Base-by-base conservation (phyloP, 2,113 vertebrate species). In the Halichoerus grypus region DNA sequence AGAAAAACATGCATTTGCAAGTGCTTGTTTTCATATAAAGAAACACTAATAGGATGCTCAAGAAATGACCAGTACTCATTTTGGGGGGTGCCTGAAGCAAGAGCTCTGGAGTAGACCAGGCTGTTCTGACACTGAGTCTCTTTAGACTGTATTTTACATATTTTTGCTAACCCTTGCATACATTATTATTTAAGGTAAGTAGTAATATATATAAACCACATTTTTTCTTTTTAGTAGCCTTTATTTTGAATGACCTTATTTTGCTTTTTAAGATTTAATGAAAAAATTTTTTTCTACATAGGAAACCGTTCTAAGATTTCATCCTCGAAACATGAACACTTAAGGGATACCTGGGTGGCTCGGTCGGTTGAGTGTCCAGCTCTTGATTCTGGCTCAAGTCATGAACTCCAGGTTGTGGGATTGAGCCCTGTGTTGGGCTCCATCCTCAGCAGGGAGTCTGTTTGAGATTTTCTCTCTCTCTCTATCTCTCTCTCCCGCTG, bases 301-400 rank as follows among this genome's bases (percentile, higher is more conserved):
- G 33, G 33, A 94, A 63, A 88, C 42, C 16, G 28, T 69, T 69
- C 72, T 72, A 89, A 94, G 77, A 82, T 63, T 82, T 61, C 82
- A 39, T 53, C 39, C 42, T 72, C 46, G 1, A 63, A 63, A 67
- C 65, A 67, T 67, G 65, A 67, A 67, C 31, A 67, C 65, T 33
- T 65, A 65, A 18, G 31, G 15, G 65, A 14, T 33, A 5, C 22
- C 5, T 74, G 72, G 24, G 42, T 46, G 24, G 39, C 24, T 76
- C 24, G 4, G 6, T 16, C 13, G 3, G 13, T 15, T 9, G 14
- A 76, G 42, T 1, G 24, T 28, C 14, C 3, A 3, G 14, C 26
- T 49, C 36, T 42, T 42, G 11, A 72, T 39, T 72, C 28, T 3
- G 5, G 71, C 36, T 42, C 71, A 39, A 5, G 36, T 72, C 11